Evolutionary conservation across 2,888 invertebrate genomes (phyloP), one percentile per base, ranked within the genome.

Genomic region (Amaurobius ferox): DNA sequence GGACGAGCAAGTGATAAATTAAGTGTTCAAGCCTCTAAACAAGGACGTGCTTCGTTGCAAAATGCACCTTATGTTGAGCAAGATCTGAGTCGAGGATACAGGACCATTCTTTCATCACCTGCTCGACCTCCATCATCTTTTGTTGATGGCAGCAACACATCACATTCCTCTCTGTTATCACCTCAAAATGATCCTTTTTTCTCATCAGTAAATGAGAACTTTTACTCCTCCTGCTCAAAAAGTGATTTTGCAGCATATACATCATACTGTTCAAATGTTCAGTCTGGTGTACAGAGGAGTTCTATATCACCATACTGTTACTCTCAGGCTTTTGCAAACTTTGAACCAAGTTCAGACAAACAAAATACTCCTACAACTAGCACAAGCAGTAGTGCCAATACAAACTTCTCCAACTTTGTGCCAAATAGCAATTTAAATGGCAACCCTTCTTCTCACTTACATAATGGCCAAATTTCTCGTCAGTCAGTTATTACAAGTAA

Each of bases 121-220:
- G 81, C 87, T 23, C 44, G 86, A 19, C 88, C 88, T 35, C 86
- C 86, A 32, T 88, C 88, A 19, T 87, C 87, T 9, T 87, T 77
- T 48, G 76, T 87, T 16, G 87, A 87, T 61, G 40, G 76, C 26
- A 81, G 73, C 30, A 81, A 81, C 66, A 72, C 80, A 16, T 81
- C 80, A 67, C 87, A 87, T 81, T 81, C 87, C 66, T 73, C 87
- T 61, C 48, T 83, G 13, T 74, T 85, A 28, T 80, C 83, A 11
- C 81, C 87, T 29, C 87, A 87, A 35, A 85, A 70, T 74, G 87
- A 85, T 62, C 87, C 87, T 40, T 87, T 85, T 61, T 85, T 87
- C 30, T 83, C 87, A 66, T 87, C 87, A 26, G 85, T 87, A 39
- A 87, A 72, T 85, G 87, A 87, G 29, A 79, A 74, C 44, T 87